Evolutionary conservation across 1,140 invertebrate genomes (phyloP), one percentile per base, ranked within the genome.

Genomic region (Bacillus rossius): DNA sequence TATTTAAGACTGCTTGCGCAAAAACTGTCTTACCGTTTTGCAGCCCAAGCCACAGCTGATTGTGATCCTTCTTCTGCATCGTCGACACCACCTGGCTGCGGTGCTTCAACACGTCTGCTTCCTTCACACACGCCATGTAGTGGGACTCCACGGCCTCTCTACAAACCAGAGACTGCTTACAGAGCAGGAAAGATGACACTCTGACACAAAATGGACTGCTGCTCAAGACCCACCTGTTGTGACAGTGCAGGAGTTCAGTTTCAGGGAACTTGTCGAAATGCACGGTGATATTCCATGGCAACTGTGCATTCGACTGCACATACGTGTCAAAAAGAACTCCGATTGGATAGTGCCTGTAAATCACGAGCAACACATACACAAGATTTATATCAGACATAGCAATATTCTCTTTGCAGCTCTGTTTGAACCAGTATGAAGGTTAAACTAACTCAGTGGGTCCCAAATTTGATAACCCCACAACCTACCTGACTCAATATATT

Each of bases 41-140:
- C 59, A 99, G 74, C 22, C 95, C 95, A 40, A 89, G 79, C 95
- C 96, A 99, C 5, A 99, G 77, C 65, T 98, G 94, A 74, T 92
- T 94, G 69, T 98, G 96, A 69, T 99, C 96, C 72, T 96, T 96
- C 69, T 95, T 95, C 68, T 96, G 94, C 96, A 99, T 98, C 61
- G 81, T 86, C 26, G 91, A 92, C 45, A 98, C 89, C 10, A 98
- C 83, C 74, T 93, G 87, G 4, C 90, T 86, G 65, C 90, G 81
- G 70, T 98, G 96, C 75, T 99, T 99, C 1, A 99, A 73, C 3
- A 93, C 88, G 79, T 99, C 96, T 2, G 97, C 96, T 81, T 99
- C 96, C 77, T 99, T 99, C 8, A 99, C 78, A 57, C 89, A 91
- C 14, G 94, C 90, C 82, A 99, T 88, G 71, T 96, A 99, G 72